phyloP scores from a whole-genome alignment of 2,797 vertebrate genomes.

The Schizopygopsis malacanthus region DNA sequence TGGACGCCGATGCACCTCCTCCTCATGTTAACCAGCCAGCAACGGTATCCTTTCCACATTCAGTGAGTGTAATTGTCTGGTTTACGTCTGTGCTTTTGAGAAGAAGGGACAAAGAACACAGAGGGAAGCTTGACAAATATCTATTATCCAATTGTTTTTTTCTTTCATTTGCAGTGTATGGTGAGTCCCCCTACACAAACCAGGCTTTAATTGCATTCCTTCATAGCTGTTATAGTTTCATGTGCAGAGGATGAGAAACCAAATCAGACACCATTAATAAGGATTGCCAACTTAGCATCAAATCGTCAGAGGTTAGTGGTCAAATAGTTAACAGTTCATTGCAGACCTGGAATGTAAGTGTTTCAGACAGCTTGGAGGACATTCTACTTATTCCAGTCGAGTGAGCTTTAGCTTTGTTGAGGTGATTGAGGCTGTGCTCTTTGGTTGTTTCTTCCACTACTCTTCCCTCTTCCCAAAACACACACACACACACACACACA shows the following conservation, averaged over 20 bases:
- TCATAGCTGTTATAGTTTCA: neutral
- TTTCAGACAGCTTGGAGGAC: slow-evolving; percentile 53
- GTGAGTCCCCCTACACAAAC: neutral
- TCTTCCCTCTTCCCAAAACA: slow-evolving; percentile 13
- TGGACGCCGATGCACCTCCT: slow-evolving; percentile 58
- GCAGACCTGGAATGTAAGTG: slow-evolving; percentile 50
- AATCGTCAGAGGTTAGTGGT: slow-evolving; percentile 39
- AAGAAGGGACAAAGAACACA: neutral
- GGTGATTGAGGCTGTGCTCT: slow-evolving; percentile 53
- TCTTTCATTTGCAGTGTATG: neutral
- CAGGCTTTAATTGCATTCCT: slow-evolving; percentile 10
- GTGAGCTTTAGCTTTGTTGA: slow-evolving; percentile 47
- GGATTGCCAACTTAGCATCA: slow-evolving; percentile 48
- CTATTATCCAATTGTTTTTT: neutral
- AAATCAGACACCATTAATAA: slow-evolving; percentile 37
- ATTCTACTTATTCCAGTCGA: slow-evolving; percentile 59
- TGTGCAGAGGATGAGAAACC: neutral
- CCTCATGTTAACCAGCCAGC: slow-evolving; percentile 58
- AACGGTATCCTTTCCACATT: slow-evolving; percentile 49
- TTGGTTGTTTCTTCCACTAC: slow-evolving; percentile 46
- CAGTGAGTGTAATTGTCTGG: slow-evolving; percentile 38
- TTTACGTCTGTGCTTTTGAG: slow-evolving; percentile 16
- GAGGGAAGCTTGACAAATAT: slow-evolving; percentile 31
- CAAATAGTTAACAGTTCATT: slow-evolving; percentile 56
- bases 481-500: slow-evolving; percentile 30